Conservation (phyloP, 2,113 vertebrate species). For the Podiceps cristatus region DNA sequence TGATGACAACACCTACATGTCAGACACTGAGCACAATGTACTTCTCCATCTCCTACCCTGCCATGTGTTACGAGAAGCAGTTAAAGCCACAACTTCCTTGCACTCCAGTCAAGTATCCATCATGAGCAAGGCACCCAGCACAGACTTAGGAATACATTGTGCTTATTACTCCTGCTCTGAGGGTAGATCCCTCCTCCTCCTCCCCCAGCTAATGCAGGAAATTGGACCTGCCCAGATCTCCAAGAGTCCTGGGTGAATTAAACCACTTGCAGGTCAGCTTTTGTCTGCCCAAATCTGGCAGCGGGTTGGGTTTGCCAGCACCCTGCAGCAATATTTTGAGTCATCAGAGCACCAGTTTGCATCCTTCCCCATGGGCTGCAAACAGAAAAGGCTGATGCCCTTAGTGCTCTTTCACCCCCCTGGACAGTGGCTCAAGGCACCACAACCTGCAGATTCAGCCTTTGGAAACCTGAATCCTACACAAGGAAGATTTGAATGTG, state of each 20-base stretch:
- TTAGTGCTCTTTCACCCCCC: background rate
- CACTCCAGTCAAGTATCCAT: background rate
- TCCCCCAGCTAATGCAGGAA: background rate
- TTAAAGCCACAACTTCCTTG: background rate
- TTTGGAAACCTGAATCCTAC: background rate
- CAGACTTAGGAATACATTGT: accelerated
- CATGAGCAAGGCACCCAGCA: background rate
- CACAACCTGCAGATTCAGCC: background rate
- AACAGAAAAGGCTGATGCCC: background rate
- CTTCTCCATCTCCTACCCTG: background rate
- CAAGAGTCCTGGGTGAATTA: background rate
- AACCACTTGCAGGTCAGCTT: background rate
- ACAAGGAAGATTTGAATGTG: background rate
- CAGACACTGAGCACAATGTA: background rate
- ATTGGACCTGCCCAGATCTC: background rate
- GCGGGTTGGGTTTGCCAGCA: background rate
- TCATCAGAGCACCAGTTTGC: background rate
- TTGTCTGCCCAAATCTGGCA: background rate
- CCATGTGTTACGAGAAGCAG: background rate
- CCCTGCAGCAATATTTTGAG: background rate
- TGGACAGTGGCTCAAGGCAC: background rate
- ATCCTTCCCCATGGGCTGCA: background rate
- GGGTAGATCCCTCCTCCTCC: background rate
- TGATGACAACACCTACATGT: background rate
- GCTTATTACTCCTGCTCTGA: background rate